Conservation (phyloP, 2,888 invertebrate genomes). For the Ariolimax columbianus region DNA sequence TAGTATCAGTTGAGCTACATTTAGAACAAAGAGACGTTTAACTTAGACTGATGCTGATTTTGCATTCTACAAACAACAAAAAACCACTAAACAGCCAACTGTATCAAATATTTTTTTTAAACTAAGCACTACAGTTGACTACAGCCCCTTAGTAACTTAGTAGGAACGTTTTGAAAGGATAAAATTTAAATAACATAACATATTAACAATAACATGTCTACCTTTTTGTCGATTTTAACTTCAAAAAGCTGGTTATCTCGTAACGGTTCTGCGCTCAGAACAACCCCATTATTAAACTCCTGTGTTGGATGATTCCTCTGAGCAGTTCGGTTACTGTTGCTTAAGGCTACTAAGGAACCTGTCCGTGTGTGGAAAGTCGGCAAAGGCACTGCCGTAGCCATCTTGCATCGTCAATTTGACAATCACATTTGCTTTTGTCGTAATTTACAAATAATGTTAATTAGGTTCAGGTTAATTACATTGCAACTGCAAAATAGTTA, state of each 20-base stretch:
- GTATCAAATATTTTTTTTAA: too few species aligned
- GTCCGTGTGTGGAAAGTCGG: slow-evolving; percentile 81
- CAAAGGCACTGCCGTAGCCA: slow-evolving; percentile 52
- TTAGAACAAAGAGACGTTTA: too few species aligned
- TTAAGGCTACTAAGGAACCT: slow-evolving; percentile 90
- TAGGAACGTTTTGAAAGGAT: too few species aligned
- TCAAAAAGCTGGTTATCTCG: slow-evolving; percentile 76
- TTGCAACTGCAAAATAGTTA: background rate
- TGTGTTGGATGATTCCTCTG: slow-evolving; percentile 76
- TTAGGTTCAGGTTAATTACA: background rate
- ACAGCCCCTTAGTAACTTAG: too few species aligned
- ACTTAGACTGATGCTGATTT: too few species aligned
- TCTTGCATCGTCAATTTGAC: slow-evolving; percentile 9
- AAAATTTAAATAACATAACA: background rate
- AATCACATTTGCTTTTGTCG: slow-evolving; percentile 1
- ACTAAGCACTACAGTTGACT: too few species aligned
- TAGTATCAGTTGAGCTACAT: too few species aligned
- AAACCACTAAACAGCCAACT: too few species aligned
- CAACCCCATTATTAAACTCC: slow-evolving; percentile 79
- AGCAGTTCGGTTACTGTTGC: slow-evolving; percentile 88
- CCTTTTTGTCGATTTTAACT: slow-evolving; percentile 87
- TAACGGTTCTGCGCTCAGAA: slow-evolving; percentile 75
- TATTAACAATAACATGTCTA: slow-evolving; percentile 81
- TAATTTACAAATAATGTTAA: slow-evolving; percentile 32
- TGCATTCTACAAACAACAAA: too few species aligned